A percentile compares a stretch with the other conserved stretches of the same genome.
phyloP scores from a whole-genome alignment of 1,140 invertebrate species.

The Brachionus rubens region DNA sequence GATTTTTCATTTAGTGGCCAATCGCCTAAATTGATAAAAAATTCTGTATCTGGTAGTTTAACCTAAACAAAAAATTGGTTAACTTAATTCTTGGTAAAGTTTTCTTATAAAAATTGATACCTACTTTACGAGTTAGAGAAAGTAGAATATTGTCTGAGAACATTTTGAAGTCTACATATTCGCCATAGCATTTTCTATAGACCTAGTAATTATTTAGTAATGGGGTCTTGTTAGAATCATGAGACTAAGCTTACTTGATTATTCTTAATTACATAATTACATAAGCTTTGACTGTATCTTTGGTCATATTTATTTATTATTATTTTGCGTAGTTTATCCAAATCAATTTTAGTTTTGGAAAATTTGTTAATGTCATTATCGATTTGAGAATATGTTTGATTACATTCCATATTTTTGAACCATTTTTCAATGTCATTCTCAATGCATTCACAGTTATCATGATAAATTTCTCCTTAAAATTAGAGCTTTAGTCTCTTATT shows the following conservation, averaged over 20 bases:
- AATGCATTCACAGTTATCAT: constrained; percentile 83
- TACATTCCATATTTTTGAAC: constrained; percentile 70
- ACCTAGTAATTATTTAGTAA: constrained; percentile 63
- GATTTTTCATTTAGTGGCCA: constrained; percentile 73
- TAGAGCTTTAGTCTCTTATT: too few species aligned
- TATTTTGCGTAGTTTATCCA: constrained; percentile 67
- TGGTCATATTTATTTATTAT: constrained; percentile 69
- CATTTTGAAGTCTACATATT: constrained; percentile 92
- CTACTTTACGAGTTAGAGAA: constrained; percentile 75
- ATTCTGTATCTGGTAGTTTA: constrained; percentile 77
- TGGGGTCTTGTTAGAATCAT: too few species aligned
- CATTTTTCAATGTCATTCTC: constrained; percentile 66
- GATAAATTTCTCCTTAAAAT: constrained; percentile 68
- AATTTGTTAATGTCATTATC: constrained; percentile 71
- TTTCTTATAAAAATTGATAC: background rate
- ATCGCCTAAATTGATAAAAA: constrained; percentile 89
- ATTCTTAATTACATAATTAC: constrained; percentile 80
- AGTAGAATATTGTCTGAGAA: constrained; percentile 84
- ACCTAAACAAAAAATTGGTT: constrained; percentile 52
- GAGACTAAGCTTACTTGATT: constrained; percentile 67
- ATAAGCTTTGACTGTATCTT: constrained; percentile 76
- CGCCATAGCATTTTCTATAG: constrained; percentile 82
- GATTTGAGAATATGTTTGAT: constrained; percentile 69
- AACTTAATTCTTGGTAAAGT: background rate
- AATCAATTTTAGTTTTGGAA: constrained; percentile 66